Percentiles rank a stretch among this genome's conserved stretches.
Evolutionary conservation across 2,113 vertebrate genomes (phyloP).

Genomic region (Diadophis punctatus): DNA sequence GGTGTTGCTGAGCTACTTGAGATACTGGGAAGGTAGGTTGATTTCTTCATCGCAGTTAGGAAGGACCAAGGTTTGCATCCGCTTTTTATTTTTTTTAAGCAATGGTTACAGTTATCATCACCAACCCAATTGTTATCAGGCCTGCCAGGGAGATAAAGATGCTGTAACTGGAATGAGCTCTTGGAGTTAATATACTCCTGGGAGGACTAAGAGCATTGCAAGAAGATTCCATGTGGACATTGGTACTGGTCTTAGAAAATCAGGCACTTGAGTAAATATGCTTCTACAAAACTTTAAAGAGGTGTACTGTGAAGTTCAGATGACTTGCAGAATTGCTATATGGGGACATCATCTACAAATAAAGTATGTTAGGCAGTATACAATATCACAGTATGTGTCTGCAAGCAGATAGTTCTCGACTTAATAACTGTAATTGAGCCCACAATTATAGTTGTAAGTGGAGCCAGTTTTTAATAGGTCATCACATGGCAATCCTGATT

Average conservation of each 20-base stretch:
- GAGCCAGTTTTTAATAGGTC: neutral
- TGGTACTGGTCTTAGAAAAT: neutral
- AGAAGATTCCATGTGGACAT: neutral
- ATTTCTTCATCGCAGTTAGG: constrained; percentile 12
- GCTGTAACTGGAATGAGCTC: neutral
- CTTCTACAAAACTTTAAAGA: neutral
- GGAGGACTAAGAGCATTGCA: neutral
- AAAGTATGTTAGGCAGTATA: neutral
- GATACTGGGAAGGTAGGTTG: constrained; percentile 79
- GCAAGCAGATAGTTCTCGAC: neutral
- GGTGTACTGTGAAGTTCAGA: neutral
- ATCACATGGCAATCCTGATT: neutral
- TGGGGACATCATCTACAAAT: neutral
- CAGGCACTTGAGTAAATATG: neutral
- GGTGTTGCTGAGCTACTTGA: constrained; percentile 83
- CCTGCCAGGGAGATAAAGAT: neutral
- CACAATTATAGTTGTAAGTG: neutral
- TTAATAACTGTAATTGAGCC: neutral
- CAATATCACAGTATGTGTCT: neutral
- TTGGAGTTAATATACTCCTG: neutral
- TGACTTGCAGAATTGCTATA: neutral
- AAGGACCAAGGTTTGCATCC: neutral
- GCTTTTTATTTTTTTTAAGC: neutral
- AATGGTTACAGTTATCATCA: neutral
- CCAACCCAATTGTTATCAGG: neutral